Percentiles rank a stretch among this genome's conserved stretches.
Evolutionary conservation across 2,888 invertebrate genomes (phyloP).

Genomic region (Ornithoptera alexandrae): DNA sequence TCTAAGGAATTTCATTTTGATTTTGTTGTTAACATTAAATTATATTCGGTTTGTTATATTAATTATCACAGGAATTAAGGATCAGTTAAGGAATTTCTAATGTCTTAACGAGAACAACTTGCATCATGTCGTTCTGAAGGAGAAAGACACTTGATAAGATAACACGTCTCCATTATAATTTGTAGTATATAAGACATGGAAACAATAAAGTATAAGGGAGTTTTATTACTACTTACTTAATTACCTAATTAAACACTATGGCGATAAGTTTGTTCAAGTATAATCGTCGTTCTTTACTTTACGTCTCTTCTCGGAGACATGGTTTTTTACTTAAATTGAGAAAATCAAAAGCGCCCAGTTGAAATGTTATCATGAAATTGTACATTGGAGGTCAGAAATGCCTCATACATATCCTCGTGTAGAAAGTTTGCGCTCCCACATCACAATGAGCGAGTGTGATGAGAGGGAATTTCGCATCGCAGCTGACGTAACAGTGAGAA

Average conservation of each 20-base stretch:
- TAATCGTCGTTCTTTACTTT: too few relatives aligned
- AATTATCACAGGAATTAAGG: background rate
- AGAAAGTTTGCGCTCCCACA: slow-evolving; percentile 22
- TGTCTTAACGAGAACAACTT: too few relatives aligned
- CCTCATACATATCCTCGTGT: slow-evolving; percentile 4
- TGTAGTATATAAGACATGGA: too few relatives aligned
- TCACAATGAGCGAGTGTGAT: slow-evolving; percentile 22
- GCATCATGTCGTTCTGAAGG: too few relatives aligned
- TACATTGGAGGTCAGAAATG: background rate
- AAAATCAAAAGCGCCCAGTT: background rate
- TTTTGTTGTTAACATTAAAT: background rate
- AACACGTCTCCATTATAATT: too few relatives aligned
- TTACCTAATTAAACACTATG: too few relatives aligned
- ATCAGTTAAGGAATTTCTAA: background rate
- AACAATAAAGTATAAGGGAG: too few relatives aligned
- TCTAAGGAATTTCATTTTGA: background rate
- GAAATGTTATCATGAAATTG: background rate
- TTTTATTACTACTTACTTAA: too few relatives aligned
- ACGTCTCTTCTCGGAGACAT: too few relatives aligned
- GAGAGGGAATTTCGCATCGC: slow-evolving; percentile 19
- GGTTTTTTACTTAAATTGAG: background rate
- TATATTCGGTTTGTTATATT: background rate
- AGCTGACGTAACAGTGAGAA: slow-evolving; percentile 20
- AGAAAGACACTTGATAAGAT: too few relatives aligned
- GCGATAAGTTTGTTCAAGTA: too few relatives aligned